Percentiles rank a stretch among this genome's conserved stretches.
These are phyloP conservation scores for Drosophila monieri DNA, from an alignment of 2,888 invertebrate genomes.

Conservation along the genomic window DNA sequence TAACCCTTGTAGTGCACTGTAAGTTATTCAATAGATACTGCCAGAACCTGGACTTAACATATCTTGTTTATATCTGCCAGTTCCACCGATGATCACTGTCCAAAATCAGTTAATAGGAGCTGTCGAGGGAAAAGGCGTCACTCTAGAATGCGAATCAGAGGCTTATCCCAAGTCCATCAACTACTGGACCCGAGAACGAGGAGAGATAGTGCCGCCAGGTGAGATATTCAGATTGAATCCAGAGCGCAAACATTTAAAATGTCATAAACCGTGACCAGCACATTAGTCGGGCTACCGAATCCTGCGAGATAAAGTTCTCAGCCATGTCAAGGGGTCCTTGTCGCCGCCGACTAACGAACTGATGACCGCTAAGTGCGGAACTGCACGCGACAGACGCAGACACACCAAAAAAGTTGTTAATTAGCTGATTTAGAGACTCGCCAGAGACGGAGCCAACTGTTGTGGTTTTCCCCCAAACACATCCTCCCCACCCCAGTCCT, in stretches of 20 bases:
- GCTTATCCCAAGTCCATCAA: conserved; percentile 94
- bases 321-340: conserved; percentile 21
- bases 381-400: conserved; percentile 22
- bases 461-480: conserved; percentile 45
- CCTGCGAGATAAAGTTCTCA: conserved; percentile 14
- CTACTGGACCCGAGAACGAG: conserved; percentile 91
- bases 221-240: conserved; percentile 59
- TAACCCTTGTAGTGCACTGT: conserved; percentile 93
- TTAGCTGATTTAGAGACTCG: conserved; percentile 75
- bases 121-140: conserved; percentile 89
- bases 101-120: conserved; percentile 93
- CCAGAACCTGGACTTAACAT: background rate
- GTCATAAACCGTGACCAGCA: conserved; percentile 48
- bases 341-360: conserved; percentile 36
- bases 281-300: conserved; percentile 34
- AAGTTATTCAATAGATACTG: conserved; percentile 82
- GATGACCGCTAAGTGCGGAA: conserved; percentile 66
- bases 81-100: conserved; percentile 93
- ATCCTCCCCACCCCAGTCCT: too few species aligned
- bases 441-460: conserved; percentile 34
- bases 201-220: conserved; percentile 91
- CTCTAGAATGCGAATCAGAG: conserved; percentile 92
- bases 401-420: conserved; percentile 75
- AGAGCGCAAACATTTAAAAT: conserved; percentile 27
- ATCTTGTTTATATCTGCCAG: conserved; percentile 83